phyloP scores from a whole-genome alignment of 1,140 invertebrate species.

The Agrypnia vestita region DNA sequence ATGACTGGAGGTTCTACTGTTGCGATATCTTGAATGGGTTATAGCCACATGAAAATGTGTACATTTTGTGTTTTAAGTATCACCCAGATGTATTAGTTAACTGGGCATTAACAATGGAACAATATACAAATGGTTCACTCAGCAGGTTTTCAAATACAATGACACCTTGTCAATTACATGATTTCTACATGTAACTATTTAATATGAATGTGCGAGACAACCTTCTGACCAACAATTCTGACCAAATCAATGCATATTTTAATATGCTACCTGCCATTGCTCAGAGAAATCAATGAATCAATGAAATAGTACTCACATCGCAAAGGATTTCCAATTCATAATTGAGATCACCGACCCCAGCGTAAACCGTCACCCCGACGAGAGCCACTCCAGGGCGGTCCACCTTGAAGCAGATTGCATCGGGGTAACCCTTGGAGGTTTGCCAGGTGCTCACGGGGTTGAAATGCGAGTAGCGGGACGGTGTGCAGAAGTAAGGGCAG shows the following conservation, averaged over 20 bases:
- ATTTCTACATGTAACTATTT: too few relatives aligned
- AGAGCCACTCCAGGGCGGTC: conserved; percentile 92
- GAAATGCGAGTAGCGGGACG: conserved; percentile 91
- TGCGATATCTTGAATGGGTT: too few relatives aligned
- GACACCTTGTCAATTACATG: too few relatives aligned
- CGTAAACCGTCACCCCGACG: conserved; percentile 90
- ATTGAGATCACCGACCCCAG: conserved; percentile 88
- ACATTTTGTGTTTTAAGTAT: too few relatives aligned
- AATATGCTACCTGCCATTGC: not conserved
- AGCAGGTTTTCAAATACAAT: too few relatives aligned
- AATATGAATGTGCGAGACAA: too few relatives aligned
- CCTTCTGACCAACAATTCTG: too few relatives aligned
- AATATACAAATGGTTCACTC: too few relatives aligned
- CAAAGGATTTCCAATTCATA: conserved; percentile 95
- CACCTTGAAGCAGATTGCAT: conserved; percentile 96
- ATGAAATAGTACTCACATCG: conserved; percentile 72
- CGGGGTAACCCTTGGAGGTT: conserved; percentile 95
- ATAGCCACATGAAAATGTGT: too few relatives aligned
- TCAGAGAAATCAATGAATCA: not conserved
- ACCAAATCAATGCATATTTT: not conserved
- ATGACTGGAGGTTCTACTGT: too few relatives aligned
- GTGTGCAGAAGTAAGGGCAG: conserved; percentile 72
- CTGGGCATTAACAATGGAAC: too few relatives aligned
- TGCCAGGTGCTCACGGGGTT: conserved; percentile 95
- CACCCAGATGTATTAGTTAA: too few relatives aligned